A percentile compares a stretch with the other conserved stretches of the same genome.
Evolutionary conservation across 92 coral and sea anemone species (phyloP).

Genomic region (Metridium senile): DNA sequence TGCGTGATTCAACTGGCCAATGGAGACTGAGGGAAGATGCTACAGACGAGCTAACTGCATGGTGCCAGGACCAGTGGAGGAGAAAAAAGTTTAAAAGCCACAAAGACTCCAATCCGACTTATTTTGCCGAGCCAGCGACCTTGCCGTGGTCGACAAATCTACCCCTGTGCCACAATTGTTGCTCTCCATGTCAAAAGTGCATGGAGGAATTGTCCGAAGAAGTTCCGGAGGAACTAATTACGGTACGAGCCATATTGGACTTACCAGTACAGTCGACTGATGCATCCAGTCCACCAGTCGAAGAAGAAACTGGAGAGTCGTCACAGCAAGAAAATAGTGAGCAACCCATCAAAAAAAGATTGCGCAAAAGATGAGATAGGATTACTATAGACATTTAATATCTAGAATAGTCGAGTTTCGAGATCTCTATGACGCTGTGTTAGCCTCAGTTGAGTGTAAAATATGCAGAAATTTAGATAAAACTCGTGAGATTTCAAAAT

Average conservation of each 20-base stretch:
- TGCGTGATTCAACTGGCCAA: slow-evolving; percentile 20
- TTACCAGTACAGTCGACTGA: too few relatives aligned
- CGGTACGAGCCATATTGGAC: slow-evolving; percentile 26
- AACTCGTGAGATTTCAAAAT: too few relatives aligned
- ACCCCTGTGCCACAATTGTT: slow-evolving; percentile 36
- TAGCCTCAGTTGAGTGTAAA: too few relatives aligned
- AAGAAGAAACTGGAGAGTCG: not conserved
- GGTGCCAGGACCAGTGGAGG: slow-evolving; percentile 55
- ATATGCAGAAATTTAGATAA: too few relatives aligned
- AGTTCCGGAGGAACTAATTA: slow-evolving; percentile 29
- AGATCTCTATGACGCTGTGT: too few relatives aligned
- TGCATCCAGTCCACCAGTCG: too few relatives aligned
- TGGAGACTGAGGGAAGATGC: slow-evolving; percentile 28
- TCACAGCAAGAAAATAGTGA: not conserved
- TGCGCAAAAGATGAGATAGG: slow-evolving; percentile 5
- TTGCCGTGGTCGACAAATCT: slow-evolving; percentile 42
- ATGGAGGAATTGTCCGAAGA: too few relatives aligned
- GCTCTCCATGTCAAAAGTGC: slow-evolving; percentile 44
- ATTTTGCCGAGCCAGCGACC: slow-evolving; percentile 31
- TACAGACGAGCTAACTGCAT: slow-evolving; percentile 20
- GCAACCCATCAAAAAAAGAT: not conserved
- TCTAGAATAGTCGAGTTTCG: too few relatives aligned
- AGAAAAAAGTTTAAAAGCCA: slow-evolving; percentile 5
- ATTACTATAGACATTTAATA: too few relatives aligned
- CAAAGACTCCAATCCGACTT: not conserved